Conservation (phyloP, 53 echinoderm and acorn worm genomes). For the Stichopus horrens region DNA sequence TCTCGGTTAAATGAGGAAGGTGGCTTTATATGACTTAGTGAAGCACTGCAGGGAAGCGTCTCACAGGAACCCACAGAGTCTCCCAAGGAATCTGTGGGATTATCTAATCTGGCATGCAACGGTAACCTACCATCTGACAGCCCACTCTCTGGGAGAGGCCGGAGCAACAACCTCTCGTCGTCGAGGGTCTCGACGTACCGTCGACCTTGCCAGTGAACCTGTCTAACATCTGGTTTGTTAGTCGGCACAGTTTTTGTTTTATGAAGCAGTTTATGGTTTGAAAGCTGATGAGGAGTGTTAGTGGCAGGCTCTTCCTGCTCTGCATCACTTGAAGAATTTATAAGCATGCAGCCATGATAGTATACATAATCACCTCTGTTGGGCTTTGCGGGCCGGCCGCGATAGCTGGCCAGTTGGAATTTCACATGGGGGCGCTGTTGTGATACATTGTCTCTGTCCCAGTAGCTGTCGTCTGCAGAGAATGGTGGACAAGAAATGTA, state of each 20-base stretch:
- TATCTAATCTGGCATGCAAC: conserved; percentile 33
- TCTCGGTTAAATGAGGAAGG: conserved; percentile 9
- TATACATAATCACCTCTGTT: conserved; percentile 84
- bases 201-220: neutral
- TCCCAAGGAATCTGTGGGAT: neutral
- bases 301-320: conserved; percentile 30
- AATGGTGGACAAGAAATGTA: neutral
- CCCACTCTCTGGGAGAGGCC: neutral
- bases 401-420: conserved; percentile 19
- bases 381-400: conserved; percentile 20
- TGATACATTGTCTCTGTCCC: conserved; percentile 16
- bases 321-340: conserved; percentile 69
- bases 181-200: neutral
- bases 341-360: conserved; percentile 85
- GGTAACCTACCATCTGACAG: neutral
- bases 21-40: neutral
- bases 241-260: neutral
- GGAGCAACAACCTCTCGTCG: neutral
- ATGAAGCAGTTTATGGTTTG: neutral
- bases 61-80: conserved; percentile 16
- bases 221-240: neutral
- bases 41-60: conserved; percentile 34
- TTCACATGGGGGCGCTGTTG: conserved; percentile 19
- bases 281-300: neutral
- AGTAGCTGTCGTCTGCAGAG: neutral